phyloP scores from a whole-genome alignment of 2,797 vertebrate species.

The Enteromius anoplus region DNA sequence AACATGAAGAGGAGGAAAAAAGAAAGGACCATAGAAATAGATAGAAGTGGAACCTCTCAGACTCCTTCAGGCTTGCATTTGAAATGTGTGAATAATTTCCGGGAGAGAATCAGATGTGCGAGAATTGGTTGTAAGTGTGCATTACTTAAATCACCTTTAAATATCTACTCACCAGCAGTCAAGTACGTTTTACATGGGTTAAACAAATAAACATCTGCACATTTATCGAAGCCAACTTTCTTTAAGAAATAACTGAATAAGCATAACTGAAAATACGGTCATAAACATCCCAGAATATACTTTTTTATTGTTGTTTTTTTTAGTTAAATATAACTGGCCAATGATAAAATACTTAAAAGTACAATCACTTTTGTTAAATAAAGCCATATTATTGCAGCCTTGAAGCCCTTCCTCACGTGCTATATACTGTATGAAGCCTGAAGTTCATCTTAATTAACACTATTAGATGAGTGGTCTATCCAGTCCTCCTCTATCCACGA shows the following conservation, averaged over 20 bases:
- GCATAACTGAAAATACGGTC: not conserved
- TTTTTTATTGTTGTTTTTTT: not conserved
- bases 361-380: not conserved
- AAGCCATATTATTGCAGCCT: not conserved
- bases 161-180: not conserved
- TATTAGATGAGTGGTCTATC: slow-evolving; percentile 18
- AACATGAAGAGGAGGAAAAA: slow-evolving; percentile 38
- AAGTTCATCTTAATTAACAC: slow-evolving; percentile 23
- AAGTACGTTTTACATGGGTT: not conserved
- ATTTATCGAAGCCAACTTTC: not conserved
- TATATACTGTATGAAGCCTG: not conserved
- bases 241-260: not conserved
- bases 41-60: slow-evolving; percentile 10
- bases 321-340: not conserved
- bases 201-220: not conserved
- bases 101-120: not conserved
- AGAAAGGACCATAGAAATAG: slow-evolving; percentile 26
- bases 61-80: slow-evolving; percentile 37
- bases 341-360: not conserved
- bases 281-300: not conserved
- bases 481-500: slow-evolving; percentile 21
- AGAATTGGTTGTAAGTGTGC: slow-evolving; percentile 5
- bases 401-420: not conserved
- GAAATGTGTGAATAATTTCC: slow-evolving; percentile 42
- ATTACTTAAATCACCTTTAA: slow-evolving; percentile 30